Percentiles rank a stretch among this genome's conserved stretches.
phyloP scores from a whole-genome alignment of 2,113 vertebrate species.

The Nothocercus nigrocapillus region DNA sequence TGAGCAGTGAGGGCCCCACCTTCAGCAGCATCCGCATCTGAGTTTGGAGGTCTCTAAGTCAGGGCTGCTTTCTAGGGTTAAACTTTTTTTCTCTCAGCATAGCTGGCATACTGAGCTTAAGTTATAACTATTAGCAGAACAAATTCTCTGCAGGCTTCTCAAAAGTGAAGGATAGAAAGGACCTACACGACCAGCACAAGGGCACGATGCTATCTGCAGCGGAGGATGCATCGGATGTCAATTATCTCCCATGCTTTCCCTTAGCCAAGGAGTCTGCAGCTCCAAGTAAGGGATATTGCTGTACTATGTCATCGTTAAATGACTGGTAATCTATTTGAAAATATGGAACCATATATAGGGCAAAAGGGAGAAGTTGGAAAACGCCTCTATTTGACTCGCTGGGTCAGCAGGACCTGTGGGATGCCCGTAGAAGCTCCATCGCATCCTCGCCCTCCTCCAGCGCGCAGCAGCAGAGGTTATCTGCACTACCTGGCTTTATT shows the following conservation, averaged over 20 bases:
- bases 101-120: not conserved
- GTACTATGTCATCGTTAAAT: not conserved
- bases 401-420: not conserved
- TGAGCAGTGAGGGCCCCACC: not conserved
- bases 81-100: not conserved
- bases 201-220: fast-evolving
- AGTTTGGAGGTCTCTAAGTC: not conserved
- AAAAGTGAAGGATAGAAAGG: not conserved
- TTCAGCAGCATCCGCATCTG: too few relatives aligned
- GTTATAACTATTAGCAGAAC: not conserved
- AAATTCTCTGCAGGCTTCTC: not conserved
- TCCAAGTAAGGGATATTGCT: not conserved
- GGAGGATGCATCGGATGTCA: not conserved
- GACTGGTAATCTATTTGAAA: not conserved
- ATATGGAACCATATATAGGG: not conserved
- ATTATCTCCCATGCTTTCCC: not conserved
- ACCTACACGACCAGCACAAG: fast-evolving
- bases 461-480: slow-evolving; percentile 6
- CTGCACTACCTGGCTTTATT: not conserved
- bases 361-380: not conserved
- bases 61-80: not conserved
- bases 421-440: not conserved
- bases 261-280: not conserved
- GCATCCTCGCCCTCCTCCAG: not conserved
- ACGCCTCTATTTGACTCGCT: fast-evolving